These are phyloP conservation scores for Poeciliopsis presidionis DNA, from an alignment of 2,797 vertebrate species.

Conservation along the genomic window DNA sequence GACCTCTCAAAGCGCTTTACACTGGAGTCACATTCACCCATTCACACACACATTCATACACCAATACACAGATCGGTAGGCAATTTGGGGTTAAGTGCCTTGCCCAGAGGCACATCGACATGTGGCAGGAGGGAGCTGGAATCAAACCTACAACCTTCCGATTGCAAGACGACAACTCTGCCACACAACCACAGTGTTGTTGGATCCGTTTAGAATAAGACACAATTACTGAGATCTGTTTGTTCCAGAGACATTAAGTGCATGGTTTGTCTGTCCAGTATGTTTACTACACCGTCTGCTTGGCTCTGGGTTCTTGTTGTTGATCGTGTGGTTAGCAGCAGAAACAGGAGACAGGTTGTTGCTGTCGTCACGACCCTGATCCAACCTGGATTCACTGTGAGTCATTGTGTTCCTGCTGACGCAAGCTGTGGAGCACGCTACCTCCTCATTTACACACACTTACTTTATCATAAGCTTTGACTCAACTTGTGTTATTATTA, in stretches of 20 bases:
- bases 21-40: too few species aligned
- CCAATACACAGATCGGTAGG: too few species aligned
- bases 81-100: too few species aligned
- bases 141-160: too few species aligned
- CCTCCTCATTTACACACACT: neutral
- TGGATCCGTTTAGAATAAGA: conserved; percentile 1
- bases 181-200: neutral
- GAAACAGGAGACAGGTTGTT: conserved; percentile 12
- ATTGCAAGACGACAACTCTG: too few species aligned
- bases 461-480: neutral
- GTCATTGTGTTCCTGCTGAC: conserved; percentile 30
- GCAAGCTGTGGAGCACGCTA: neutral
- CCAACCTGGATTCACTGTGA: conserved; percentile 23
- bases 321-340: neutral
- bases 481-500: neutral
- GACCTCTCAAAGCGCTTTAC: too few species aligned
- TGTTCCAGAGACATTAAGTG: neutral
- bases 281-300: conserved; percentile 10
- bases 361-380: conserved; percentile 27
- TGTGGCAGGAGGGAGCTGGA: too few species aligned
- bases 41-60: too few species aligned
- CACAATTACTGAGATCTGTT: conserved; percentile 16
- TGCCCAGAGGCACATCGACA: too few species aligned
- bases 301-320: conserved; percentile 13
- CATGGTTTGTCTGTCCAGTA: neutral